Base-by-base conservation (phyloP, 2,797 vertebrate genomes). In the Sternarchorhynchus goeldii region DNA sequence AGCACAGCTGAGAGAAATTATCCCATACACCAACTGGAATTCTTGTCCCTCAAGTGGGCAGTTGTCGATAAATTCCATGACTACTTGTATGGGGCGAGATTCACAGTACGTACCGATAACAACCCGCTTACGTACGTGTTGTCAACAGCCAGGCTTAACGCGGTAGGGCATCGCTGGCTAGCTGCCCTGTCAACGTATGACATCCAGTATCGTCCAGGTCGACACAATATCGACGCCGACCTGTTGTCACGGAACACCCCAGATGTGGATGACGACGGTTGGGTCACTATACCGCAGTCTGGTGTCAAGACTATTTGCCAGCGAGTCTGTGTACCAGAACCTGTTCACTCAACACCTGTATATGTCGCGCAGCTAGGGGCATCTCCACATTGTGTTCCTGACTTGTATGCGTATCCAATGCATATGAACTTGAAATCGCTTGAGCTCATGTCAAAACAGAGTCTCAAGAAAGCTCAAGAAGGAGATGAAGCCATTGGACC, bases 261-360 rank as follows among this genome's bases (percentile, higher is more conserved):
- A 59, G 45, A 21, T 14, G 56, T 34, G 39, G 76, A 69, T 7
- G 29, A 76, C 2, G 12, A 18, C 25, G 34, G 5, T 2, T 81
- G 78, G 79, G 50, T 39, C n/a, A 68, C 18, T 0, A 20, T 81
- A 66, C 17, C 71, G 4, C 59, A 64, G 25, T 25, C 45, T 36
- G 71, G 78, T 0, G 69, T 83, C 4, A 83, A 63, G 34, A 39
- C 59, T 6, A 73, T 81, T 12, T 75, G 59, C 21, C 67, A 84
- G 21, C 5, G 0, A 20, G 58, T 70, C 20, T 2, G 59, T 18
- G 17, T 53, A 20, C 36, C 55, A 2, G 69, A 78, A 17, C 6
- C 10, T 45, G 3, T 34, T 17, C 5, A 53, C 3, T 8, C 2
- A n/a, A 10, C 32, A 17, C 31, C 12, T 0, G 20, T 25, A 8